Conservation (phyloP, 2,113 vertebrate genomes). For the Clarias magur region DNA sequence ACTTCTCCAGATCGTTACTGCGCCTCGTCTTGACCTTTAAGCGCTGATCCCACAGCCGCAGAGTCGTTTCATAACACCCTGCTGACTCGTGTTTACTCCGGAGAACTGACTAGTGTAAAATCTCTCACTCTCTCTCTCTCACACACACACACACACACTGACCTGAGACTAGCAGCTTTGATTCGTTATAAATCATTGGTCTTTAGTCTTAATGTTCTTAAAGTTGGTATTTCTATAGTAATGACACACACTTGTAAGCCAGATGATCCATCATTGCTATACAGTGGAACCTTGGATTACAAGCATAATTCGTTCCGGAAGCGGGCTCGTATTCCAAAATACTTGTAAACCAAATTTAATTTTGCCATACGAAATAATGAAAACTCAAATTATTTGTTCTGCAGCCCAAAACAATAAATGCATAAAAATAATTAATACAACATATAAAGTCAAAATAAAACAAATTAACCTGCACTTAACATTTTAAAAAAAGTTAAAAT, state of each 20-base stretch:
- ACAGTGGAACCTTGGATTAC: too few species aligned
- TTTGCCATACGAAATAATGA: too few species aligned
- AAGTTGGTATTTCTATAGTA: background rate
- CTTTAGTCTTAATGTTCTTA: too few species aligned
- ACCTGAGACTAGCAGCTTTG: background rate
- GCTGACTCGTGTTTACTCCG: conserved; percentile 9
- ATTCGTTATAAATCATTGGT: background rate
- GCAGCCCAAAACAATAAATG: too few species aligned
- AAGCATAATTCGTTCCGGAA: too few species aligned
- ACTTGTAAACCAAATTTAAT: too few species aligned
- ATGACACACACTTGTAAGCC: background rate
- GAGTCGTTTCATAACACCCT: background rate
- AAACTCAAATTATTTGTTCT: too few species aligned
- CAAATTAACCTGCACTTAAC: too few species aligned
- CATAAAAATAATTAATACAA: too few species aligned
- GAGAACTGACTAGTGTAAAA: background rate
- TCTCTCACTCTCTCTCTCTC: background rate
- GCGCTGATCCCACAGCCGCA: background rate
- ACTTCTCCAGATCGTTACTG: background rate
- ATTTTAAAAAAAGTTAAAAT: too few species aligned
- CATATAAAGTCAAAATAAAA: too few species aligned
- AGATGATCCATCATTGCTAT: background rate
- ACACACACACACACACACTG: conserved; percentile 5
- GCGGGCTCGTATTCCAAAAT: too few species aligned
- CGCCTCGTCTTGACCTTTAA: conserved; percentile 16